Evolutionary conservation across 2,888 invertebrate genomes (phyloP).

Genomic region (Cataglyphis rosenhaueri): DNA sequence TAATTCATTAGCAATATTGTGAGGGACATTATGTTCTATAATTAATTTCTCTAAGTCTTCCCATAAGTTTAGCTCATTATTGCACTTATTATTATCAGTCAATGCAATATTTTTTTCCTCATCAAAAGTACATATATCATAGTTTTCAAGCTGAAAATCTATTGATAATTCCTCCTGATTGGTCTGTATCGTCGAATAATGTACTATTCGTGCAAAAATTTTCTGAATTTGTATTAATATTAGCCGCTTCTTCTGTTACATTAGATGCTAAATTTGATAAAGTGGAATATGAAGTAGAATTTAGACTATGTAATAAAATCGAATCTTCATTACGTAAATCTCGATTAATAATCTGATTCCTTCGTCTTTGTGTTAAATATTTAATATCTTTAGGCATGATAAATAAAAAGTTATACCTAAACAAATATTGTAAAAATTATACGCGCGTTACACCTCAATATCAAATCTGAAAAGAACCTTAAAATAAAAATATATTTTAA

Average conservation of each 20-base stretch:
- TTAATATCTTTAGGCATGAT: not conserved
- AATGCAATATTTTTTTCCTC: not conserved
- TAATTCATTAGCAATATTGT: slow-evolving; percentile 5
- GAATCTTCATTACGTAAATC: not conserved
- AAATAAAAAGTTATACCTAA: not conserved
- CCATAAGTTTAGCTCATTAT: not conserved
- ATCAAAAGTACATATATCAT: not conserved
- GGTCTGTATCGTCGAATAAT: not conserved
- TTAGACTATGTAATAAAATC: too few relatives aligned
- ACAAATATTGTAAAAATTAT: not conserved
- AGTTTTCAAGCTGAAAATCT: not conserved
- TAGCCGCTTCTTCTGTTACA: not conserved
- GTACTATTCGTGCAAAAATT: not conserved
- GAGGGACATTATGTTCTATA: slow-evolving; percentile 3
- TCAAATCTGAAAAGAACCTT: too few relatives aligned
- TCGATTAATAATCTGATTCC: slow-evolving; percentile 14
- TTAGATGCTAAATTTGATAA: slow-evolving; percentile 1
- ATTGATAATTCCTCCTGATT: not conserved
- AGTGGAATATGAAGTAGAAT: too few relatives aligned
- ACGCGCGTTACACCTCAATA: too few relatives aligned
- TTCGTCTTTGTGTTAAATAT: slow-evolving; percentile 6
- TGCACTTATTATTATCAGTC: too few relatives aligned
- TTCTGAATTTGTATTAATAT: not conserved
- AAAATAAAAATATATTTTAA: too few relatives aligned
- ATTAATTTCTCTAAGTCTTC: slow-evolving; percentile 7